Evolutionary conservation across 2,888 invertebrate genomes (phyloP).

Genomic region (Metellina segmentata): DNA sequence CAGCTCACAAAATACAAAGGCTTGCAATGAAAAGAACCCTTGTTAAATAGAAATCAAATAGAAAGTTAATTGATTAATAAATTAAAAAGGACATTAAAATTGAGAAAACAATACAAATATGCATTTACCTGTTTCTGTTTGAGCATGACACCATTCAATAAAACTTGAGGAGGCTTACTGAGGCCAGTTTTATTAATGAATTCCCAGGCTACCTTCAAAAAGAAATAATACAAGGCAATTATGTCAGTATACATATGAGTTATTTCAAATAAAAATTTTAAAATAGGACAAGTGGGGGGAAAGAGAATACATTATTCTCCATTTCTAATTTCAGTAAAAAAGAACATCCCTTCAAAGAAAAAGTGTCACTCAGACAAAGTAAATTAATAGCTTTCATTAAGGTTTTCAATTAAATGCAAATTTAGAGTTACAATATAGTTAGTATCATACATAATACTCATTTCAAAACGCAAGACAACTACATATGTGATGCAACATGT

Average conservation of each 20-base stretch:
- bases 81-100: slow-evolving; percentile 6
- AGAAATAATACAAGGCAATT: neutral
- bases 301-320: too few species aligned
- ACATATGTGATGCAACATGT: too few species aligned
- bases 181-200: slow-evolving; percentile 90
- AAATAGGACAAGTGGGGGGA: neutral
- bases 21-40: neutral
- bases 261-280: neutral
- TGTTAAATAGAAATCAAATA: neutral
- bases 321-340: too few species aligned
- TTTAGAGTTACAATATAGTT: too few species aligned
- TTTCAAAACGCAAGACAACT: too few species aligned
- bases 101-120: neutral
- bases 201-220: slow-evolving; percentile 86
- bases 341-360: too few species aligned
- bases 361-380: too few species aligned
- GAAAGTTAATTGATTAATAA: neutral
- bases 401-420: too few species aligned
- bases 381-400: too few species aligned
- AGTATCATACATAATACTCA: too few species aligned
- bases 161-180: slow-evolving; percentile 87
- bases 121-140: slow-evolving; percentile 82
- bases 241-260: neutral
- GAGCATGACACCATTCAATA: slow-evolving; percentile 95
- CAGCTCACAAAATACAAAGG: too few species aligned